Conservation (phyloP, 37 sponge, comb jelly and placozoan species). For the Cladorhizidae sp. region DNA sequence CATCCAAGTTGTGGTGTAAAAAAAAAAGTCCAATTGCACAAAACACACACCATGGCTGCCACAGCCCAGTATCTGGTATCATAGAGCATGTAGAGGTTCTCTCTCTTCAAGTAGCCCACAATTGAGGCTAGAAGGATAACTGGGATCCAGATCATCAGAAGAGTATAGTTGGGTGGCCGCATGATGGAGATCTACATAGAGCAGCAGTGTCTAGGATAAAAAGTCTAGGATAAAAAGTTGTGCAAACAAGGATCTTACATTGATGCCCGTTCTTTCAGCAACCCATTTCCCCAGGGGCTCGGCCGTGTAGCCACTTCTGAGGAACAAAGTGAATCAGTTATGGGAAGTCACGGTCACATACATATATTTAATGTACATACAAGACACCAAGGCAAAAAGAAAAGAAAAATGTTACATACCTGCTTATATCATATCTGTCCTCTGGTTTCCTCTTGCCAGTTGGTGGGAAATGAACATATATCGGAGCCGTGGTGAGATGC, state of each 20-base stretch:
- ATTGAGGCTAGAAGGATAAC: constrained; percentile 73
- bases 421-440: constrained; percentile 84
- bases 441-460: constrained; percentile 88
- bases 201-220: constrained; percentile 10
- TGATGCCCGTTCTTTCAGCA: constrained; percentile 83
- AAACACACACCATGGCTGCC: constrained; percentile 84
- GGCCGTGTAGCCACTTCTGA: constrained; percentile 78
- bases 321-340: neutral
- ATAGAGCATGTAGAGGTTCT: constrained; percentile 85
- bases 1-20: too few species aligned
- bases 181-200: constrained; percentile 63
- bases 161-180: constrained; percentile 96
- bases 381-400: neutral
- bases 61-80: constrained; percentile 92
- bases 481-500: constrained; percentile 91
- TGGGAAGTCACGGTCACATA: too few species aligned
- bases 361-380: too few species aligned
- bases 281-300: constrained; percentile 95
- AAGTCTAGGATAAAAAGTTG: neutral
- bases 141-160: constrained; percentile 81
- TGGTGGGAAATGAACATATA: constrained; percentile 94
- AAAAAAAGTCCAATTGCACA: neutral
- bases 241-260: constrained; percentile 64
- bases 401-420: constrained; percentile 25
- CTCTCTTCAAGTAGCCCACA: constrained; percentile 87